Conservation (phyloP, 2,888 invertebrate species). For the Melinopterus prodromus region DNA sequence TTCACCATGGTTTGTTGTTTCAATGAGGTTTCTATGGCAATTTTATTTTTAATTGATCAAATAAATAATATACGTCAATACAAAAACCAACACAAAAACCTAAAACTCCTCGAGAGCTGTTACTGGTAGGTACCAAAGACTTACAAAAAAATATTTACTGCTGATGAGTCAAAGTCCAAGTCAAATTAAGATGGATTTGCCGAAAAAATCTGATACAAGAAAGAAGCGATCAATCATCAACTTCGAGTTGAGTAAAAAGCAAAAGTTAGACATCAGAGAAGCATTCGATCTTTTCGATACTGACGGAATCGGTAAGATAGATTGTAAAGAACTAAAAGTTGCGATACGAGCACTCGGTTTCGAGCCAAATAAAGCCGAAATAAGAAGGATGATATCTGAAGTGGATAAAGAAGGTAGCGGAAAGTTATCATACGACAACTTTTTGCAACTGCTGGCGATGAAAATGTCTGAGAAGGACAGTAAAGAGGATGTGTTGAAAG, state of each 20-base stretch:
- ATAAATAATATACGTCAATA: background rate
- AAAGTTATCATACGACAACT: slow-evolving; percentile 13
- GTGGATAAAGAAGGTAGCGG: slow-evolving; percentile 17
- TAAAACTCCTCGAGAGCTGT: too few relatives aligned
- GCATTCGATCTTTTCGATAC: slow-evolving; percentile 92
- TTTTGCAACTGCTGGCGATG: slow-evolving; percentile 15
- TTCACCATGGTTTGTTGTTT: too few relatives aligned
- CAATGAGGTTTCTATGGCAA: background rate
- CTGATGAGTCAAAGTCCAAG: background rate
- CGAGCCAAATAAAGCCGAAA: slow-evolving; percentile 18
- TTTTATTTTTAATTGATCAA: background rate
- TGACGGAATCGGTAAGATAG: slow-evolving; percentile 83
- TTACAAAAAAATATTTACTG: too few relatives aligned
- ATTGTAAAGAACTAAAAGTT: slow-evolving; percentile 88
- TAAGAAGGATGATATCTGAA: slow-evolving; percentile 18
- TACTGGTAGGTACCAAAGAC: too few relatives aligned
- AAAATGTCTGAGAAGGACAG: slow-evolving; percentile 14
- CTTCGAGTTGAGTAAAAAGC: slow-evolving; percentile 18
- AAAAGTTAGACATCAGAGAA: slow-evolving; percentile 61
- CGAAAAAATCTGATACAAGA: background rate
- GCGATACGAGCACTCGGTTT: slow-evolving; percentile 82
- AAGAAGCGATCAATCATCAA: background rate
- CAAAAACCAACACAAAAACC: background rate
- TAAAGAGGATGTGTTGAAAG: slow-evolving; percentile 14
- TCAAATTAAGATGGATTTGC: background rate